Evolutionary conservation across 2,888 invertebrate genomes (phyloP).

Genomic region (Eupithecia subumbrata): DNA sequence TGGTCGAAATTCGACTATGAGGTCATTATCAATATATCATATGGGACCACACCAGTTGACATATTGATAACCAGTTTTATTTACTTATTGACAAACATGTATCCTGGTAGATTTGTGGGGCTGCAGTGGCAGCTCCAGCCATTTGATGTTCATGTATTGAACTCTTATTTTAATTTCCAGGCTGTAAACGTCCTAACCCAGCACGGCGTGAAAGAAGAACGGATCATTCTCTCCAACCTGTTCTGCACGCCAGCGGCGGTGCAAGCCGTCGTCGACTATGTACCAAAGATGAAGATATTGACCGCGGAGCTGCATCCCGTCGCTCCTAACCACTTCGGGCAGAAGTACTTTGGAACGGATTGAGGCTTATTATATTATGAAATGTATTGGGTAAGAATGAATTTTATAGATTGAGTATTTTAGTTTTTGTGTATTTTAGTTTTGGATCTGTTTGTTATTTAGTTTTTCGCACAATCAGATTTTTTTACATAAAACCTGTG

Average conservation of each 20-base stretch:
- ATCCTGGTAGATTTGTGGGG: too few relatives aligned
- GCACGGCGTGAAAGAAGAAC: constrained; percentile 96
- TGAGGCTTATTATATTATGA: not conserved
- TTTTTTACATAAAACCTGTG: not conserved
- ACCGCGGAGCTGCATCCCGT: constrained; percentile 97
- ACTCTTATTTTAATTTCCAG: constrained; percentile 74
- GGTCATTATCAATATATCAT: too few relatives aligned
- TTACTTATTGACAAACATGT: too few relatives aligned
- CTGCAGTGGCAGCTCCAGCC: too few relatives aligned
- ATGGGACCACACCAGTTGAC: too few relatives aligned
- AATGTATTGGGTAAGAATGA: not conserved
- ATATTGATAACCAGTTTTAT: too few relatives aligned
- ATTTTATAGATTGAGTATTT: not conserved
- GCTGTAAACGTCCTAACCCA: constrained; percentile 97
- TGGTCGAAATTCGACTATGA: too few relatives aligned
- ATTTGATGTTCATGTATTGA: too few relatives aligned
- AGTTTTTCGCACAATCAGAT: not conserved
- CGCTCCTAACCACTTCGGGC: constrained; percentile 99
- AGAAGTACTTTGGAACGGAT: constrained; percentile 89
- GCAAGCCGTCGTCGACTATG: constrained; percentile 91
- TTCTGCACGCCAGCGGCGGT: constrained; percentile 98
- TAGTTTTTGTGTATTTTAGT: not conserved
- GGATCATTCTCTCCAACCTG: constrained; percentile 98
- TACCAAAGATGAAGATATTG: constrained; percentile 96
- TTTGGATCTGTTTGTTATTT: constrained; percentile 4